Evolutionary conservation across 2,113 vertebrate species (phyloP).

Genomic region (Python bivittatus): DNA sequence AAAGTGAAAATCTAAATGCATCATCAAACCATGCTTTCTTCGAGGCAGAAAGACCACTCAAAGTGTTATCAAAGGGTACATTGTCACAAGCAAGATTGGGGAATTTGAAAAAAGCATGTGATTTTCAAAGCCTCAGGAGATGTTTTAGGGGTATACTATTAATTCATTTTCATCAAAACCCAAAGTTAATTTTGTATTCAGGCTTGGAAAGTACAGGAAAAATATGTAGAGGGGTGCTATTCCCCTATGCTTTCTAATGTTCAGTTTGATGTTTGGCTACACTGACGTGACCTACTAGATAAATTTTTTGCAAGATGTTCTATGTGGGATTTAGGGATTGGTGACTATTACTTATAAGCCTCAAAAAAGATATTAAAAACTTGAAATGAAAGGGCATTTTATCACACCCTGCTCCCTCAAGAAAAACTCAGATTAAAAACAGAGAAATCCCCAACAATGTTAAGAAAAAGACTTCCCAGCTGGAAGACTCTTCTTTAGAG

Average conservation of each 20-base stretch:
- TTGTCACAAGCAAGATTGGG: background rate
- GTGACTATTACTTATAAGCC: background rate
- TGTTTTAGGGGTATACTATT: background rate
- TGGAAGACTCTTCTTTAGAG: too few relatives aligned
- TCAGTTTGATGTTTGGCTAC: background rate
- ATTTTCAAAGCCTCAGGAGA: background rate
- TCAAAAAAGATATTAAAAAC: background rate
- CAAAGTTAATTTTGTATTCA: background rate
- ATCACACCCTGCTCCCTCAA: background rate
- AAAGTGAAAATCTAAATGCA: background rate
- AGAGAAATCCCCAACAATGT: too few relatives aligned
- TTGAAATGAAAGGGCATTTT: background rate
- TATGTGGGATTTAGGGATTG: background rate
- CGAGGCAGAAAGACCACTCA: background rate
- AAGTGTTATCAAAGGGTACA: background rate
- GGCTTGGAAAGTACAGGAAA: background rate
- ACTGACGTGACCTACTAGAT: background rate
- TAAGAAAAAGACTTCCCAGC: background rate
- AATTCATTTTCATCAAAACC: background rate
- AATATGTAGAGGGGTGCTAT: background rate
- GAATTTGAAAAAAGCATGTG: background rate
- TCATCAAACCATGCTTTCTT: background rate
- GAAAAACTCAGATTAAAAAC: too few relatives aligned
- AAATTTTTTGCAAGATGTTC: background rate
- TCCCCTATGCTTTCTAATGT: background rate